These are phyloP conservation scores for Acanthopagrus latus DNA, from an alignment of 2,797 vertebrate species.

Conservation along the genomic window DNA sequence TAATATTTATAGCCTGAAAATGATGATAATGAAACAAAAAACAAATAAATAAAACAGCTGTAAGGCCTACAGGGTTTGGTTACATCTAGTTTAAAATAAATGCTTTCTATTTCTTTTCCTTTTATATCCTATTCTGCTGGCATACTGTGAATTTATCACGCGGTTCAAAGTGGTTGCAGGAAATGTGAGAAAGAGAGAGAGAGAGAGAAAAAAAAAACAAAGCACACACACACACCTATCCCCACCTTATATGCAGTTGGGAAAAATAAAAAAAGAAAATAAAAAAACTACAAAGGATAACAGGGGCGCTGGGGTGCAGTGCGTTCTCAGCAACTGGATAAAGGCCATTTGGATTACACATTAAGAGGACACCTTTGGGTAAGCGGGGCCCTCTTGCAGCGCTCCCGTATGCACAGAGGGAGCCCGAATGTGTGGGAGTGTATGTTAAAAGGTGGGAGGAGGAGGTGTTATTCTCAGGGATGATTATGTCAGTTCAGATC, in stretches of 20 bases:
- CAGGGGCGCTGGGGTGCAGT: neutral
- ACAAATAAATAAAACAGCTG: too few relatives aligned
- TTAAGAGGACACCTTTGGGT: conserved; percentile 28
- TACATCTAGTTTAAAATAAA: neutral
- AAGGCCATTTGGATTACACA: conserved; percentile 35
- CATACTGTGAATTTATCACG: neutral
- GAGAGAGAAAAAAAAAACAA: too few relatives aligned
- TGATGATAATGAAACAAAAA: too few relatives aligned
- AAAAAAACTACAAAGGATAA: conserved; percentile 42
- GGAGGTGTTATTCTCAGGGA: conserved; percentile 54
- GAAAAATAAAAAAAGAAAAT: too few relatives aligned
- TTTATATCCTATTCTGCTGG: conserved; percentile 1
- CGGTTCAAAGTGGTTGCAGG: conserved; percentile 22
- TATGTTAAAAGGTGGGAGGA: conserved; percentile 64
- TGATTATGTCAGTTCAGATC: conserved; percentile 75
- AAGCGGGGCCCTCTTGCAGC: conserved; percentile 2
- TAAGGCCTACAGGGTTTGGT: neutral
- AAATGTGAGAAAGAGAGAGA: neutral
- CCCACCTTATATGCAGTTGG: neutral
- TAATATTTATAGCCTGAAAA: too few relatives aligned
- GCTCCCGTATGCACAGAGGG: conserved; percentile 28
- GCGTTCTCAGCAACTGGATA: conserved; percentile 39
- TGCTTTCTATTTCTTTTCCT: neutral
- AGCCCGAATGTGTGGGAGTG: conserved; percentile 50
- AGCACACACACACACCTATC: neutral